These are phyloP conservation scores for Neogale vison DNA, from an alignment of 2,113 vertebrate species.

Conservation along the genomic window DNA sequence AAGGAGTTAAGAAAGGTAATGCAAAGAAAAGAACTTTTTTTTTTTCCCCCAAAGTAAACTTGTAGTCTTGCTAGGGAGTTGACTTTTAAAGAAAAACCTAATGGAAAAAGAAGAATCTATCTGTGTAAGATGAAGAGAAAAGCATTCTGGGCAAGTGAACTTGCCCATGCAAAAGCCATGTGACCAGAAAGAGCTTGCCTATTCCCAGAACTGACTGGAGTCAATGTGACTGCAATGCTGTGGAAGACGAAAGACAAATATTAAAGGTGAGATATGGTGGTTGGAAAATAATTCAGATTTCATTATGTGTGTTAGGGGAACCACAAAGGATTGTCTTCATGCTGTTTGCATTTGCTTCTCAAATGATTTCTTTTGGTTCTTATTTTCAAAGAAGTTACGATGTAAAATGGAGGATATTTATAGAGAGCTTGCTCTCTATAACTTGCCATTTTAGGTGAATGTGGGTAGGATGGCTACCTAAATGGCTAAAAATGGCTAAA, in stretches of 20 bases:
- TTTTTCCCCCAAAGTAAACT: neutral
- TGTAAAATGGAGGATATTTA: neutral
- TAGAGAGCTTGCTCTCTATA: neutral
- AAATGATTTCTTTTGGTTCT: neutral
- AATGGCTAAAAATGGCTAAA: too few species aligned
- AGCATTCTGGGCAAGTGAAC: neutral
- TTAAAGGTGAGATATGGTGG: neutral
- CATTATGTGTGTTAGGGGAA: neutral
- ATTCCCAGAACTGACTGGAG: neutral
- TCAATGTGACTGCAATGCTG: neutral
- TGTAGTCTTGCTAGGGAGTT: neutral
- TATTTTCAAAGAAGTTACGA: neutral
- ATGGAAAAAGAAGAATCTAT: neutral
- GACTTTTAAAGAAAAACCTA: neutral
- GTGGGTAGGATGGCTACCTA: neutral
- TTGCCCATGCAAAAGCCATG: neutral
- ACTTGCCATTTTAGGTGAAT: neutral
- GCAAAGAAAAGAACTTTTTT: neutral
- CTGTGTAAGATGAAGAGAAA: neutral
- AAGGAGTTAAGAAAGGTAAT: neutral
- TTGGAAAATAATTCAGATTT: neutral
- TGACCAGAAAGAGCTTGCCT: neutral
- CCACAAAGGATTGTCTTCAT: neutral
- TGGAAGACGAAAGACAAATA: neutral
- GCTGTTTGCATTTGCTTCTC: neutral